Conservation (phyloP, 2,113 vertebrate species). For the Nycticryphes semicollaris region DNA sequence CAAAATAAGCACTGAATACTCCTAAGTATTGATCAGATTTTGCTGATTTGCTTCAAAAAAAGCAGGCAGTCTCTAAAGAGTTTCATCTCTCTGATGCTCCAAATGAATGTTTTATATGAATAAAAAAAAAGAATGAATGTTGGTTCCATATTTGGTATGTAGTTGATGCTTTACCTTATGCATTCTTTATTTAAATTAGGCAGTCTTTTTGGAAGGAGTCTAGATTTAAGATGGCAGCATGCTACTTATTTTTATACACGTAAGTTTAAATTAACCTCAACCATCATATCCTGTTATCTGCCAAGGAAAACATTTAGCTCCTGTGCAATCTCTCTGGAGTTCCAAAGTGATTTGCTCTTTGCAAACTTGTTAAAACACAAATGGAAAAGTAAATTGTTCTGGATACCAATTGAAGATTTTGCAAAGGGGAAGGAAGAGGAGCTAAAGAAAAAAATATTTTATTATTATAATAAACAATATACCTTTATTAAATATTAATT, state of each 20-base stretch:
- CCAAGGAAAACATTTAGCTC: conserved; percentile 26
- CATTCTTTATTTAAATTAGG: conserved; percentile 35
- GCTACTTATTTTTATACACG: background rate
- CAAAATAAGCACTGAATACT: background rate
- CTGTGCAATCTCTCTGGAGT: background rate
- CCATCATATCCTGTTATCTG: background rate
- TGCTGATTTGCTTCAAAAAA: background rate
- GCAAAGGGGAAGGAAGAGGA: background rate
- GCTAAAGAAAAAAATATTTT: background rate
- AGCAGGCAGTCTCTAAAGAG: background rate
- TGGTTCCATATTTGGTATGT: background rate
- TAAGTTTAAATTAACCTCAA: conserved; percentile 16
- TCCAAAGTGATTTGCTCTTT: conserved; percentile 27
- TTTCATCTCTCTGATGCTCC: background rate
- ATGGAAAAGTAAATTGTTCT: conserved; percentile 33
- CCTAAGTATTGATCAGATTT: background rate
- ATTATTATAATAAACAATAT: conserved; percentile 42
- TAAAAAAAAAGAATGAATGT: background rate
- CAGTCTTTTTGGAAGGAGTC: background rate
- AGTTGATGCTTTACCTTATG: background rate
- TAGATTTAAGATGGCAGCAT: background rate
- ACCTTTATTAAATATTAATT: conserved; percentile 59
- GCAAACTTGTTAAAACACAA: conserved; percentile 18
- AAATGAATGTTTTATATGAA: background rate
- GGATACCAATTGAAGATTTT: background rate